A percentile compares a stretch with the other conserved stretches of the same genome.
Evolutionary conservation across 2,888 invertebrate species (phyloP).

Genomic region (Apotomis turbidana): DNA sequence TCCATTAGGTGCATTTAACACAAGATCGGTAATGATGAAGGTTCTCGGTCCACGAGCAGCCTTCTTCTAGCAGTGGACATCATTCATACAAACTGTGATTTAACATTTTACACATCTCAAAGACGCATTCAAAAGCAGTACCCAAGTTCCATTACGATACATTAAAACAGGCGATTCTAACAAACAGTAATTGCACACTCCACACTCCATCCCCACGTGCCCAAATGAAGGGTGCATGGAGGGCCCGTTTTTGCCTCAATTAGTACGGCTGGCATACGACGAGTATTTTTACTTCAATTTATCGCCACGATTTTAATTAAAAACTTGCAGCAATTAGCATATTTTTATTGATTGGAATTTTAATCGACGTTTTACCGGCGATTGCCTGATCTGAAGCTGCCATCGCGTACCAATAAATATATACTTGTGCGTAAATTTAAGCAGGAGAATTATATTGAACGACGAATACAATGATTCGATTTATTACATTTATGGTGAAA

Average conservation of each 20-base stretch:
- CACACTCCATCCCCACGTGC: constrained; percentile 10
- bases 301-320: constrained; percentile 25
- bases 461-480: no score
- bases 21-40: no score
- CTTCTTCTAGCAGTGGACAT: no score
- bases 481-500: no score
- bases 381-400: not conserved
- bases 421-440: not conserved
- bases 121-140: no score
- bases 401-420: not conserved
- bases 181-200: constrained; percentile 1
- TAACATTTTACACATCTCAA: no score
- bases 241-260: constrained; percentile 58
- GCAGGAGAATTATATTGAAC: no score
- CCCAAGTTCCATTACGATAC: no score
- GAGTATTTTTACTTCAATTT: constrained; percentile 29
- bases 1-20: no score
- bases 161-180: not conserved
- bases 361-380: not conserved
- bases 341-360: constrained; percentile 10
- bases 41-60: no score
- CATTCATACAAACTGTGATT: no score
- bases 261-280: constrained; percentile 45
- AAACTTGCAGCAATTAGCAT: constrained; percentile 19
- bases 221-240: constrained; percentile 38